Evolutionary conservation across 2,113 vertebrate genomes (phyloP).

Genomic region (Cheilinus undulatus): DNA sequence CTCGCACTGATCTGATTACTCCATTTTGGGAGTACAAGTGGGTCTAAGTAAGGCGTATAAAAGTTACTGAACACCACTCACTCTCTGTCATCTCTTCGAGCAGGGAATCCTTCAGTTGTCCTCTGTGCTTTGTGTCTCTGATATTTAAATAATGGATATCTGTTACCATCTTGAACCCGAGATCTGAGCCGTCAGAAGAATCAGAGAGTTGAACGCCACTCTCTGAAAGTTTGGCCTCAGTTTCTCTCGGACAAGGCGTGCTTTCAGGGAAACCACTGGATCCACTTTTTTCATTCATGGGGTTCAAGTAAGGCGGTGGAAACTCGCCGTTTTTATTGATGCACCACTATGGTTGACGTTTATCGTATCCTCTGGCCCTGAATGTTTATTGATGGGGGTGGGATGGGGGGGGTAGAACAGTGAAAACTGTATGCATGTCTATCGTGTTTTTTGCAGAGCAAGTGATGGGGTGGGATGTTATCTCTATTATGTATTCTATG

Average conservation of each 20-base stretch:
- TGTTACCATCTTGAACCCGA: conserved; percentile 63
- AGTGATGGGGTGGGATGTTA: conserved; percentile 63
- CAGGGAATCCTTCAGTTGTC: conserved; percentile 54
- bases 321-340: conserved; percentile 50
- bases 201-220: conserved; percentile 14
- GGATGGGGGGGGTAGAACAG: conserved; percentile 42
- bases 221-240: conserved; percentile 42
- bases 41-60: conserved; percentile 35
- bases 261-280: conserved; percentile 75
- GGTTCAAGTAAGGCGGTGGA: conserved; percentile 38
- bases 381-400: conserved; percentile 68
- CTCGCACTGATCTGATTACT: conserved; percentile 68
- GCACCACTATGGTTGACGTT: conserved; percentile 72
- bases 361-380: conserved; percentile 74
- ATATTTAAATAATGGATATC: conserved; percentile 58
- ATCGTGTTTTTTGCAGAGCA: conserved; percentile 78
- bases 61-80: conserved; percentile 32
- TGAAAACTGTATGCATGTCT: conserved; percentile 82
- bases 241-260: conserved; percentile 46
- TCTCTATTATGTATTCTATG: conserved; percentile 76
- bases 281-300: conserved; percentile 60
- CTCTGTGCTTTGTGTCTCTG: conserved; percentile 55
- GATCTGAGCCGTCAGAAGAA: conserved; percentile 52
- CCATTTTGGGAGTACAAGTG: conserved; percentile 65
- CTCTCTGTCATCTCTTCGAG: conserved; percentile 45